These are phyloP conservation scores for Natator depressus DNA, from an alignment of 2,113 vertebrate species.

Conservation along the genomic window DNA sequence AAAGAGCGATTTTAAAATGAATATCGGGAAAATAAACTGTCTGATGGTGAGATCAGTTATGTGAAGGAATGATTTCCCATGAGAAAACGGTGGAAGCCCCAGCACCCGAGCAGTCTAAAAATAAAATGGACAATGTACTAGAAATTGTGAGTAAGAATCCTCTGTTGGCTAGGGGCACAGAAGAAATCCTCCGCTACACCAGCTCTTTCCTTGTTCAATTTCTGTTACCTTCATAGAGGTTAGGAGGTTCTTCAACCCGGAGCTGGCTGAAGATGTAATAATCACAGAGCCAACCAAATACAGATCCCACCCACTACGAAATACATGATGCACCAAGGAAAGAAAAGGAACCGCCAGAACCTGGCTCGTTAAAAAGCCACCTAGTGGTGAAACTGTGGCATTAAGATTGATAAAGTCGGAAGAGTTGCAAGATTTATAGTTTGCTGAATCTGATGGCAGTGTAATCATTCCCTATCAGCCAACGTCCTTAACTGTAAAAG, in stretches of 20 bases:
- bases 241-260: neutral
- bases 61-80: neutral
- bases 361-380: neutral
- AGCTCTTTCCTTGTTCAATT: neutral
- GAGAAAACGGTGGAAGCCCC: neutral
- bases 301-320: neutral
- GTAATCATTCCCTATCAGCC: neutral
- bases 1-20: neutral
- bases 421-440: neutral
- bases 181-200: neutral
- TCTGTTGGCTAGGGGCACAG: neutral
- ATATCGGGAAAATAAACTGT: neutral
- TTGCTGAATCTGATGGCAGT: neutral
- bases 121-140: neutral
- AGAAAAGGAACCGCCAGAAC: neutral
- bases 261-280: neutral
- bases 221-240: neutral
- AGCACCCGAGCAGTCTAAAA: neutral
- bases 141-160: neutral
- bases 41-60: neutral
- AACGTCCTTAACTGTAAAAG: neutral
- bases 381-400: neutral
- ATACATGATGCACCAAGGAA: neutral
- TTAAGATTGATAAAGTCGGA: neutral
- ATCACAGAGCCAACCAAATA: neutral